These are phyloP conservation scores for Tauraco hartlaubi DNA, from an alignment of 2,797 vertebrate species.

Conservation along the genomic window DNA sequence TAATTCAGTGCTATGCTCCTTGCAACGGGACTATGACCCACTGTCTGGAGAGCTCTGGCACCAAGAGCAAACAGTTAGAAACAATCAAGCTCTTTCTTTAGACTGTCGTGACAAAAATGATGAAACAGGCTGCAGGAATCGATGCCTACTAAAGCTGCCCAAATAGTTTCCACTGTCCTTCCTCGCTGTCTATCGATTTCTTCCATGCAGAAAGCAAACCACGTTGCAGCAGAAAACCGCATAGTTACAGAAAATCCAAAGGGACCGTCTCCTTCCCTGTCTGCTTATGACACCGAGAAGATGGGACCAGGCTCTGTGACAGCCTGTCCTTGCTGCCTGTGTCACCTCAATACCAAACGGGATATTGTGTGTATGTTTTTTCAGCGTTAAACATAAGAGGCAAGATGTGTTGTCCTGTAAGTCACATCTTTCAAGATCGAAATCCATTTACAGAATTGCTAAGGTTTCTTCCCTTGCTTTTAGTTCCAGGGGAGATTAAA, in stretches of 20 bases:
- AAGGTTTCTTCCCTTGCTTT: background rate
- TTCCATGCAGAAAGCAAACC: constrained; percentile 5
- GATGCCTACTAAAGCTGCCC: background rate
- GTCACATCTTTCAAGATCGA: background rate
- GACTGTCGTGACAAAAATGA: background rate
- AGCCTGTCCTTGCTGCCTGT: background rate
- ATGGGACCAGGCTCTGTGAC: background rate
- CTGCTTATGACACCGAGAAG: background rate
- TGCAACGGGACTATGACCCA: accelerated
- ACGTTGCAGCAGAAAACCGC: background rate
- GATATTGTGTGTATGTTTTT: background rate
- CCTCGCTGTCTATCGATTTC: background rate
- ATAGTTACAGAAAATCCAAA: background rate
- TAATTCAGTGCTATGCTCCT: background rate
- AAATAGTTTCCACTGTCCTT: background rate
- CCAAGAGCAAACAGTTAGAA: background rate
- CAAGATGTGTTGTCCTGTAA: background rate
- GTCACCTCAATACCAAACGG: background rate
- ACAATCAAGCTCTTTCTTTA: background rate
- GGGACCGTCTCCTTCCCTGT: background rate
- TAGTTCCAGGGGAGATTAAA: constrained; percentile 38
- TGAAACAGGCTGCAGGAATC: background rate
- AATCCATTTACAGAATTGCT: constrained; percentile 10
- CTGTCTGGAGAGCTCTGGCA: background rate
- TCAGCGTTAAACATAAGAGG: background rate